These are phyloP conservation scores for Tachysurus vachellii DNA, from an alignment of 2,113 vertebrate species.

Conservation along the genomic window DNA sequence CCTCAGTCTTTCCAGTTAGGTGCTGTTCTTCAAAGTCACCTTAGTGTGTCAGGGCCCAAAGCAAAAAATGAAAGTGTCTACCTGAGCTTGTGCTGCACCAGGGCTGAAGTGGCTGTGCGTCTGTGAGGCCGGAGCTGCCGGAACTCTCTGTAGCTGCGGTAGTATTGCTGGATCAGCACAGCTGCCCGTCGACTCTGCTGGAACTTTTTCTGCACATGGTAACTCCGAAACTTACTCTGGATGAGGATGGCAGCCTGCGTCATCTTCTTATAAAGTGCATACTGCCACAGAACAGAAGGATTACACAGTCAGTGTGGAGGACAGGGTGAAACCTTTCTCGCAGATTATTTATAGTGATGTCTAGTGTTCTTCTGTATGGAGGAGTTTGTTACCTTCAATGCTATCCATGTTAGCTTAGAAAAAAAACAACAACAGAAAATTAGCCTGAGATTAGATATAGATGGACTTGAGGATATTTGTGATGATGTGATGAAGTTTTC, in stretches of 20 bases:
- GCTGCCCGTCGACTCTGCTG: constrained; percentile 96
- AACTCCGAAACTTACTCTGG: constrained; percentile 99
- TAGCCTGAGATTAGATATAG: constrained; percentile 29
- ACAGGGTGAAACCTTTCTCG: neutral
- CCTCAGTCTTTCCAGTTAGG: neutral
- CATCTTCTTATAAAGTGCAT: constrained; percentile 99
- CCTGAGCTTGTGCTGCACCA: constrained; percentile 83
- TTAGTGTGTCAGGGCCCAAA: neutral
- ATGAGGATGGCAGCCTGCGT: constrained; percentile 99
- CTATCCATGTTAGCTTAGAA: constrained; percentile 99
- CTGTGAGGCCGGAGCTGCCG: constrained; percentile 86
- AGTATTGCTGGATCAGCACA: constrained; percentile 96
- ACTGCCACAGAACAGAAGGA: constrained; percentile 74
- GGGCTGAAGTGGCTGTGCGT: constrained; percentile 78
- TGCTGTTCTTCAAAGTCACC: neutral
- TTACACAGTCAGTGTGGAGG: neutral
- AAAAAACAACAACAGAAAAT: constrained; percentile 57
- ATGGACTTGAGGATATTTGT: neutral
- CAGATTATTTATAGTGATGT: neutral
- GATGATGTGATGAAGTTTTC: neutral
- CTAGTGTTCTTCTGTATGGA: neutral
- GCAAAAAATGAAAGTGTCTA: constrained; percentile 44
- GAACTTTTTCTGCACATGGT: constrained; percentile 95
- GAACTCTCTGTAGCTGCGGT: constrained; percentile 93
- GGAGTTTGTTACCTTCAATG: constrained; percentile 94